Percentiles rank a stretch among this genome's conserved stretches.
These are phyloP conservation scores for Bhutanitis thaidina DNA, from an alignment of 2,888 invertebrate genomes.

Conservation along the genomic window DNA sequence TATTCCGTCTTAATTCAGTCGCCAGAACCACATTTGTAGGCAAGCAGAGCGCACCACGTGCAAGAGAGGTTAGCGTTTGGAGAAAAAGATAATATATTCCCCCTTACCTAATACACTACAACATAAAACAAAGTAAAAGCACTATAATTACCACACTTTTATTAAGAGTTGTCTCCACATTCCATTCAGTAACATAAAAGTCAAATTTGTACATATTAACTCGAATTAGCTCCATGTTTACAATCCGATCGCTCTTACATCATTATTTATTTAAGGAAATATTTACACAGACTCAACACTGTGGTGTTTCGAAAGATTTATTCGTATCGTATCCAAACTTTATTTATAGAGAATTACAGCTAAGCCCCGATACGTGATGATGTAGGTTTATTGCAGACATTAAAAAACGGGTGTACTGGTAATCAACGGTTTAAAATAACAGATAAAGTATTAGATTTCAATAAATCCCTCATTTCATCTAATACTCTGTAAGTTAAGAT, in stretches of 20 bases:
- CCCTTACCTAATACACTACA: too few relatives aligned
- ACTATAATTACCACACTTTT: too few relatives aligned
- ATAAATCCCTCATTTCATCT: not conserved
- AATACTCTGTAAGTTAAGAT: too few relatives aligned
- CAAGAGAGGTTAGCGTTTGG: too few relatives aligned
- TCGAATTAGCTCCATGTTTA: constrained; percentile 13
- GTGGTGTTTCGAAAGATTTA: constrained; percentile 52
- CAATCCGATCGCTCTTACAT: constrained; percentile 42
- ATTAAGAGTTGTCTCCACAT: not conserved
- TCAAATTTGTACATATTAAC: constrained; percentile 2
- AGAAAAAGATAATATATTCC: too few relatives aligned
- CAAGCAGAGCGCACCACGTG: too few relatives aligned
- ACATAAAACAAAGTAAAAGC: too few relatives aligned
- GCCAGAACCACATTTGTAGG: too few relatives aligned
- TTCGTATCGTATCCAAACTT: constrained; percentile 40
- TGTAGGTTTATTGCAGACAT: constrained; percentile 60
- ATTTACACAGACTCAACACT: constrained; percentile 41
- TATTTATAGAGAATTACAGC: constrained; percentile 63
- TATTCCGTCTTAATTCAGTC: too few relatives aligned
- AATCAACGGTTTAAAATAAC: constrained; percentile 24
- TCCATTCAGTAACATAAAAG: not conserved
- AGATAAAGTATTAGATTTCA: not conserved
- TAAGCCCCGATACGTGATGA: constrained; percentile 45
- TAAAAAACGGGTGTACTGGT: constrained; percentile 27
- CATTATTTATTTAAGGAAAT: constrained; percentile 67